phyloP scores from a whole-genome alignment of 1,140 invertebrate species.

The Thaumatotibia leucotreta region DNA sequence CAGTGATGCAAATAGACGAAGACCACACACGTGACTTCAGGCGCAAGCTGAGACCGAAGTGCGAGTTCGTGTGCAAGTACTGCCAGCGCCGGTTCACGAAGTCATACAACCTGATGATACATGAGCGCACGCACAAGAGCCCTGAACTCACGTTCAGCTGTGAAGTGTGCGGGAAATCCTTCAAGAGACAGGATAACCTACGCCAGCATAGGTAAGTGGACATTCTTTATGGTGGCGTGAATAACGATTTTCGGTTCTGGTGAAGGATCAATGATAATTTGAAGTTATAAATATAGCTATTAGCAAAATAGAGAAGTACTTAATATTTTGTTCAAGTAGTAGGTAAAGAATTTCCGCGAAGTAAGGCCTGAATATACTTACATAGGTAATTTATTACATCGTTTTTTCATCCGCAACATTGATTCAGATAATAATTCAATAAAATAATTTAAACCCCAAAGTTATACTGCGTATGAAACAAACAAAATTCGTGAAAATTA shows the following conservation, averaged over 20 bases:
- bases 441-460: too few species aligned
- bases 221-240: conserved; percentile 8
- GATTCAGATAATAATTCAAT: too few species aligned
- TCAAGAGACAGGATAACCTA: conserved; percentile 97
- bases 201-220: conserved; percentile 93
- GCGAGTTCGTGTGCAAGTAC: conserved; percentile 99
- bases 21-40: conserved; percentile 93
- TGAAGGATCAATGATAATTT: neutral
- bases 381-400: too few species aligned
- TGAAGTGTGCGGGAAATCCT: conserved; percentile 98
- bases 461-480: too few species aligned
- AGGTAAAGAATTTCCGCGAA: too few species aligned
- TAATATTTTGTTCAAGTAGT: too few species aligned
- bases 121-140: conserved; percentile 98
- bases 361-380: too few species aligned
- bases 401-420: neutral
- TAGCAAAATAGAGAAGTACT: too few species aligned
- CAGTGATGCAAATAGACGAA: conserved; percentile 93
- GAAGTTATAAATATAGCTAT: neutral
- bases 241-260: neutral
- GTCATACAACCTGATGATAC: conserved; percentile 99
- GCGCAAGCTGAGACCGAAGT: conserved; percentile 95
- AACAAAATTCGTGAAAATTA: too few species aligned
- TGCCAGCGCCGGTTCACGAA: conserved; percentile 99
- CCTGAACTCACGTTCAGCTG: conserved; percentile 98